These are phyloP conservation scores for Tonatia bakeri DNA, from an alignment of 2,113 vertebrate species.

Conservation along the genomic window DNA sequence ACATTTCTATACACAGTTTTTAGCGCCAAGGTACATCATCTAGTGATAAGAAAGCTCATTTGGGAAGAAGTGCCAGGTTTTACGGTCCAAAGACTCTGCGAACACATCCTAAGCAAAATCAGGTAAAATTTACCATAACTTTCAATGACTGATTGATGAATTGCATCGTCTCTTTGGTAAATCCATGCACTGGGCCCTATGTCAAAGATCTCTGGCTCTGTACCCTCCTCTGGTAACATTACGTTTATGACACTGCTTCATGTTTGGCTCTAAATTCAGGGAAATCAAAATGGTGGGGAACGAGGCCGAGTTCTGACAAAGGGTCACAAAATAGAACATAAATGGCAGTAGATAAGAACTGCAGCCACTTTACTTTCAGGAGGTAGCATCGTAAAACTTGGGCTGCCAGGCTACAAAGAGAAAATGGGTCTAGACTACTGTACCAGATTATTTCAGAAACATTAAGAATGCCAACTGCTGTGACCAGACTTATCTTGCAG, in stretches of 20 bases:
- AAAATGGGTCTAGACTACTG: neutral
- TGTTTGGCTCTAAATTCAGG: neutral
- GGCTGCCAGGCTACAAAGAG: neutral
- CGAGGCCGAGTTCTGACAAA: neutral
- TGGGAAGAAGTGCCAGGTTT: neutral
- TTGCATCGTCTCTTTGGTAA: neutral
- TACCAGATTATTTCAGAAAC: neutral
- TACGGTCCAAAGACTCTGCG: neutral
- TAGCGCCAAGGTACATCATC: neutral
- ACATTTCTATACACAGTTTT: neutral
- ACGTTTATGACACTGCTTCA: neutral
- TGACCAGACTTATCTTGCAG: neutral
- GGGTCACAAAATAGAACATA: neutral
- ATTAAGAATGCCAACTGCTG: neutral
- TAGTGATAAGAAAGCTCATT: neutral
- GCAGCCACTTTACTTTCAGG: neutral
- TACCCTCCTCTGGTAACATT: neutral
- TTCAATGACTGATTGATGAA: neutral
- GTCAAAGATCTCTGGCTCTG: neutral
- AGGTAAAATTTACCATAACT: neutral
- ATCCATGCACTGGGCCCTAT: neutral
- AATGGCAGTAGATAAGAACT: neutral
- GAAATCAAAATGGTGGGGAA: neutral
- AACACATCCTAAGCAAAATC: neutral
- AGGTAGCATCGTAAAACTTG: neutral